Evolutionary conservation across 2,888 invertebrate species (phyloP).

Genomic region (Ennomos erosarius): DNA sequence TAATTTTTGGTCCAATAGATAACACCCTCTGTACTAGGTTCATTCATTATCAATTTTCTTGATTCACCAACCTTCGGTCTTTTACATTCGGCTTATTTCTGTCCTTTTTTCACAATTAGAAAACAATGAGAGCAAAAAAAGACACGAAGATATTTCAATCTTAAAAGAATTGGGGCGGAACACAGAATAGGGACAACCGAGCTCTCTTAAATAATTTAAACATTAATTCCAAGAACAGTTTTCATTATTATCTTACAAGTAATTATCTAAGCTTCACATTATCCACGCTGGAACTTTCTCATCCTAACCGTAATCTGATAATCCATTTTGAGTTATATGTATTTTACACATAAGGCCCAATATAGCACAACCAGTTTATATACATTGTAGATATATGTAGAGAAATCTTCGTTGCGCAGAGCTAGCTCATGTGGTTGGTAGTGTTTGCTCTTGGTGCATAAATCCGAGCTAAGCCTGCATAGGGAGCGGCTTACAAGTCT

Average conservation of each 20-base stretch:
- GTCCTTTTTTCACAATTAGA: too few species aligned
- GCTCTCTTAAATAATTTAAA: too few species aligned
- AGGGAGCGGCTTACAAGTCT: slow-evolving; percentile 44
- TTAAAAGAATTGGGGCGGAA: too few species aligned
- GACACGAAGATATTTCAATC: too few species aligned
- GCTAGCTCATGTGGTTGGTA: slow-evolving; percentile 26
- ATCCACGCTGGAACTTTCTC: neutral
- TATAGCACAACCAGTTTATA: slow-evolving; percentile 17
- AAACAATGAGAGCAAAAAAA: too few species aligned
- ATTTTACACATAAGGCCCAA: neutral
- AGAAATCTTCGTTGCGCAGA: slow-evolving; percentile 41
- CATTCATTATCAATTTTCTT: too few species aligned
- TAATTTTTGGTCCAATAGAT: too few species aligned
- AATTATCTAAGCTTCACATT: slow-evolving; percentile 3
- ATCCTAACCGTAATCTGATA: neutral
- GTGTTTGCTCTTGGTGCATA: slow-evolving; percentile 50
- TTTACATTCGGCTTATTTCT: too few species aligned
- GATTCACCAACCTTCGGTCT: too few species aligned
- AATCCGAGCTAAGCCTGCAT: slow-evolving; percentile 49
- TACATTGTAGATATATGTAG: slow-evolving; percentile 23
- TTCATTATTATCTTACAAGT: slow-evolving; percentile 1
- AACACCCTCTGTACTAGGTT: too few species aligned
- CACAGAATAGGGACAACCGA: too few species aligned
- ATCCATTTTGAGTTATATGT: slow-evolving; percentile 4
- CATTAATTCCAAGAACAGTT: neutral